Conservation (phyloP, 2,797 vertebrate species). For the Staurois parvus region DNA sequence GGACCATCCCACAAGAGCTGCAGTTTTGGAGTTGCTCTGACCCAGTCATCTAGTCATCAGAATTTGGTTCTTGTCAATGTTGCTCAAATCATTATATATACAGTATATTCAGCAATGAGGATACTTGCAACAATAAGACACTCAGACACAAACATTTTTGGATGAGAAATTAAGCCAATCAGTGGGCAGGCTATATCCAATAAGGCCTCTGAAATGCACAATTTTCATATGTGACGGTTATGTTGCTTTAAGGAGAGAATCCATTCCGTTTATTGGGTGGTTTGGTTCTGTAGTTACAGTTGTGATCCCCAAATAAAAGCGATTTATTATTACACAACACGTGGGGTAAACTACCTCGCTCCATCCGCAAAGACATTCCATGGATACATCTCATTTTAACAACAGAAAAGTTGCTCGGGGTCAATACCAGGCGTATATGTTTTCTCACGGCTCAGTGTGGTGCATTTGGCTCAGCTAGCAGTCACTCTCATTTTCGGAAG, state of each 20-base stretch:
- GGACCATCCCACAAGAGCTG: too few species aligned
- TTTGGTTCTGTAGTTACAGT: background rate
- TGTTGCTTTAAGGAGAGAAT: background rate
- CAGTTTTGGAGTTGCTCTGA: too few species aligned
- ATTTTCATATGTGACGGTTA: too few species aligned
- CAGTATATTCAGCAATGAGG: too few species aligned
- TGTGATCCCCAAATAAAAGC: background rate
- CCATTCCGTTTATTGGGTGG: background rate
- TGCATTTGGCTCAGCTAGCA: background rate
- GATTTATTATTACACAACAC: background rate
- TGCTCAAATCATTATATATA: too few species aligned
- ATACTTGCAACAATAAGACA: too few species aligned
- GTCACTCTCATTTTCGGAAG: background rate
- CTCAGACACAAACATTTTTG: too few species aligned
- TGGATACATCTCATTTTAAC: background rate
- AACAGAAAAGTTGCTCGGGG: background rate
- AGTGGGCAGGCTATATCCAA: background rate
- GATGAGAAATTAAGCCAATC: background rate
- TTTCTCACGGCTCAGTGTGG: background rate
- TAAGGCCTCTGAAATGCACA: too few species aligned
- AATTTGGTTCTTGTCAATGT: too few species aligned
- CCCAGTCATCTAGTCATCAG: too few species aligned
- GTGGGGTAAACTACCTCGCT: background rate
- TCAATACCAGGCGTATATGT: conserved; percentile 27
- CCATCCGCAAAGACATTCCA: background rate